Percentiles rank a stretch among this genome's conserved stretches.
phyloP scores from a whole-genome alignment of 2,888 invertebrate genomes.

The Chaitophorus viminalis region DNA sequence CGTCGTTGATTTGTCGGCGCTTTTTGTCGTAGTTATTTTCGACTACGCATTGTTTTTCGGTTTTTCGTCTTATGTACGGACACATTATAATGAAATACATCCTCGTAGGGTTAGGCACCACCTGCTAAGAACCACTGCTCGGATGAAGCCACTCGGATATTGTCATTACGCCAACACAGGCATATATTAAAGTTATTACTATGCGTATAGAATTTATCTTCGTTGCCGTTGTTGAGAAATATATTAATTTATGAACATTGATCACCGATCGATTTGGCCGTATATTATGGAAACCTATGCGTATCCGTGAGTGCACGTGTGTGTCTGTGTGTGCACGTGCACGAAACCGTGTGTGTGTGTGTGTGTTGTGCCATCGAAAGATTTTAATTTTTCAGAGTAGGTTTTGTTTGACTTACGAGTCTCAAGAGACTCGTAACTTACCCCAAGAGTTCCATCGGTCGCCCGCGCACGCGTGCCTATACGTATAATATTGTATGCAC shows the following conservation, averaged over 20 bases:
- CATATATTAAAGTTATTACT: no score
- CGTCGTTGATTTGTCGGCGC: no score
- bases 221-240: neutral
- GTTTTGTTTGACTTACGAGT: constrained; percentile 49
- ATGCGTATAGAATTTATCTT: no score
- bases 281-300: neutral
- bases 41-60: no score
- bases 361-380: neutral
- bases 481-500: neutral
- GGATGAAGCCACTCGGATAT: no score
- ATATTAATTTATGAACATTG: no score
- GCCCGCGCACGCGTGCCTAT: neutral
- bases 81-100: no score
- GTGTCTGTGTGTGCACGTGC: neutral
- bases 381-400: constrained; percentile 55
- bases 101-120: no score
- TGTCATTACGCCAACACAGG: no score
- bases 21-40: no score
- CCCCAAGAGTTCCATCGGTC: neutral
- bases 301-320: neutral
- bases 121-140: no score
- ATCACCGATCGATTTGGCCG: neutral
- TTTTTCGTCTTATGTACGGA: no score
- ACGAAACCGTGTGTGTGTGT: neutral
- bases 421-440: constrained; percentile 49